Percentiles rank a stretch among this genome's conserved stretches.
These are phyloP conservation scores for Phortica variegata DNA, from an alignment of 1,140 invertebrate genomes.

Conservation along the genomic window DNA sequence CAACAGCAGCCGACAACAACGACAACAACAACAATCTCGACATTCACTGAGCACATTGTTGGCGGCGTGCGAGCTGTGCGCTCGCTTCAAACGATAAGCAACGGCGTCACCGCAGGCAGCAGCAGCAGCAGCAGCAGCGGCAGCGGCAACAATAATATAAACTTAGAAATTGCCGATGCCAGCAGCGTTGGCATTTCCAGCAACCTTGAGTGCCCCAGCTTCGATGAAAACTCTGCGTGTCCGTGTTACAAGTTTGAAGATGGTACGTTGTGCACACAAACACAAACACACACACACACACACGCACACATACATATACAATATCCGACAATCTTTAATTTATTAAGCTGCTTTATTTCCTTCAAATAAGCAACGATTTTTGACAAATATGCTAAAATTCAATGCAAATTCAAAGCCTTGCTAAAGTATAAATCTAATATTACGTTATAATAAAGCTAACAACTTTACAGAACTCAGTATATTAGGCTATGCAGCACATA, in stretches of 20 bases:
- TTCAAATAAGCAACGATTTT: too few species aligned
- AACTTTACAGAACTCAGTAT: too few species aligned
- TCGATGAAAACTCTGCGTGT: slow-evolving; percentile 74
- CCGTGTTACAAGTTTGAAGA: slow-evolving; percentile 90
- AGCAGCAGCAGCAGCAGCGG: slow-evolving; percentile 7
- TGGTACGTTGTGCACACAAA: slow-evolving; percentile 58
- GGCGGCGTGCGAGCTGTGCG: slow-evolving; percentile 23
- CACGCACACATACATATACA: neutral
- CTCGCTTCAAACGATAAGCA: slow-evolving; percentile 21
- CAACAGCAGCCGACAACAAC: slow-evolving; percentile 16
- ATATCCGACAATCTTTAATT: too few species aligned
- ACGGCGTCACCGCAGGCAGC: slow-evolving; percentile 9
- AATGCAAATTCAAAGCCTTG: too few species aligned
- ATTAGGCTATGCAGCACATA: too few species aligned
- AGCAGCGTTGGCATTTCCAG: slow-evolving; percentile 24
- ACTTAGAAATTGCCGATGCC: slow-evolving; percentile 4
- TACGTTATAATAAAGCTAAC: too few species aligned
- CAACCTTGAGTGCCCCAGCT: slow-evolving; percentile 68
- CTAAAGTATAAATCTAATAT: too few species aligned
- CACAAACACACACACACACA: neutral
- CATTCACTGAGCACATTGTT: too few species aligned
- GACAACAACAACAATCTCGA: slow-evolving; percentile 19
- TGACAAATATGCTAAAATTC: too few species aligned
- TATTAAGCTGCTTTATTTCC: too few species aligned
- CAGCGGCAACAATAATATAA: neutral